Evolutionary conservation across 1,140 invertebrate species (phyloP).

Genomic region (Oncopeltus fasciatus): DNA sequence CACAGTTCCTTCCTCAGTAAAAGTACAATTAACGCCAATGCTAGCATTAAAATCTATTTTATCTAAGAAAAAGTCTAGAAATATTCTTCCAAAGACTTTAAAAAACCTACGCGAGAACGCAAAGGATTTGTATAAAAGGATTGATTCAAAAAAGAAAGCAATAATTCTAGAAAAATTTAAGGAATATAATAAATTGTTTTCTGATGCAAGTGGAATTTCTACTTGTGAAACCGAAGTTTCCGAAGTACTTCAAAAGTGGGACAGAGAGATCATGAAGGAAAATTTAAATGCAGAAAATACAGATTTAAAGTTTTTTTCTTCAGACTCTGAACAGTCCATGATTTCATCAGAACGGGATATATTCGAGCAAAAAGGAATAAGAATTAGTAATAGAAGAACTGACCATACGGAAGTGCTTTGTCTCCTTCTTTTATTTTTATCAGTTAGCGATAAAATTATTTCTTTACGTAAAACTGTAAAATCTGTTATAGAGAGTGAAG

Average conservation of each 20-base stretch:
- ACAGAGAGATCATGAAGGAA: neutral
- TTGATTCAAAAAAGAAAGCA: neutral
- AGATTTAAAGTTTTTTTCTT: neutral
- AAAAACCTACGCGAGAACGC: neutral
- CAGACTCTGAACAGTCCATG: neutral
- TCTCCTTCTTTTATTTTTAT: neutral
- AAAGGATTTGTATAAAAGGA: neutral
- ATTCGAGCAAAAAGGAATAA: neutral
- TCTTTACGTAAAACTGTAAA: neutral
- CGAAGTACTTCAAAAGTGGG: neutral
- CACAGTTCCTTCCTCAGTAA: neutral
- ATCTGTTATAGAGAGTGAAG: neutral
- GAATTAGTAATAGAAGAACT: neutral
- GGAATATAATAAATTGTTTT: neutral
- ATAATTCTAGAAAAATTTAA: neutral
- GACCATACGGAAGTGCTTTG: neutral
- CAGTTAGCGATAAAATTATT: neutral
- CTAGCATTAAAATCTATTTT: neutral
- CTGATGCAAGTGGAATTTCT: neutral
- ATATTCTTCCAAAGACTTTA: neutral
- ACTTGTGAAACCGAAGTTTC: neutral
- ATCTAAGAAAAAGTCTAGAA: neutral
- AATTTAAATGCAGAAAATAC: neutral
- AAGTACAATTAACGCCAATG: neutral
- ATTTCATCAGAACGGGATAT: neutral